Evolutionary conservation across 2,113 vertebrate species (phyloP).

Genomic region (Gobius niger): DNA sequence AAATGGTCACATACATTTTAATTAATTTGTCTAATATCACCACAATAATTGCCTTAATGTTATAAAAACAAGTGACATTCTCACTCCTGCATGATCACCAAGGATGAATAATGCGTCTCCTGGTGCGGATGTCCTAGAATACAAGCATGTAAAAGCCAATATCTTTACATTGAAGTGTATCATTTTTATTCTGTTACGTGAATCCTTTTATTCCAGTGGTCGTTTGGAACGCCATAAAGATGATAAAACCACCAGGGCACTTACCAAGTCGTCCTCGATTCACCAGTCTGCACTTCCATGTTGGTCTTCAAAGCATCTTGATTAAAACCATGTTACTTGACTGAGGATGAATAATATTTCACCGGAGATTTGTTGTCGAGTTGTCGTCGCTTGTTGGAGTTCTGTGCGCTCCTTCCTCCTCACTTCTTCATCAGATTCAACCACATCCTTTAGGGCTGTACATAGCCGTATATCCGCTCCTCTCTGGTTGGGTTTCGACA

Average conservation of each 20-base stretch:
- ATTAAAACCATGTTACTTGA: slow-evolving; percentile 15
- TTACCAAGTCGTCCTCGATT: slow-evolving; percentile 73
- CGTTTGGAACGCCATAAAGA: background rate
- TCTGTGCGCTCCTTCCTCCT: slow-evolving; percentile 54
- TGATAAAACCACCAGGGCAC: background rate
- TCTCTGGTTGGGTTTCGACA: slow-evolving; percentile 10
- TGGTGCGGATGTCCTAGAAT: slow-evolving; percentile 50
- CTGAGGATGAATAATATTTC: slow-evolving; percentile 3
- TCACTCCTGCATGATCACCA: slow-evolving; percentile 74
- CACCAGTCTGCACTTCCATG: slow-evolving; percentile 71
- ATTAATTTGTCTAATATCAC: background rate
- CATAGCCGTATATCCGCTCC: slow-evolving; percentile 46
- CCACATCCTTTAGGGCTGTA: slow-evolving; percentile 78
- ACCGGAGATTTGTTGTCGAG: background rate
- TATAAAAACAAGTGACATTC: too few species aligned
- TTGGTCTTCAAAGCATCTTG: slow-evolving; percentile 59
- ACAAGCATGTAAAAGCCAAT: too few species aligned
- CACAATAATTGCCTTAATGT: background rate
- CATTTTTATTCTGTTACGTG: too few species aligned
- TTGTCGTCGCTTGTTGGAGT: slow-evolving; percentile 36
- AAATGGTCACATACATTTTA: slow-evolving; percentile 33
- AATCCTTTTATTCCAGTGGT: background rate
- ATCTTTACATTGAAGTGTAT: too few species aligned
- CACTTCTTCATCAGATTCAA: slow-evolving; percentile 63
- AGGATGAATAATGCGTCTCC: slow-evolving; percentile 52